These are phyloP conservation scores for Platanista minor DNA, from an alignment of 2,113 vertebrate species.

Conservation along the genomic window DNA sequence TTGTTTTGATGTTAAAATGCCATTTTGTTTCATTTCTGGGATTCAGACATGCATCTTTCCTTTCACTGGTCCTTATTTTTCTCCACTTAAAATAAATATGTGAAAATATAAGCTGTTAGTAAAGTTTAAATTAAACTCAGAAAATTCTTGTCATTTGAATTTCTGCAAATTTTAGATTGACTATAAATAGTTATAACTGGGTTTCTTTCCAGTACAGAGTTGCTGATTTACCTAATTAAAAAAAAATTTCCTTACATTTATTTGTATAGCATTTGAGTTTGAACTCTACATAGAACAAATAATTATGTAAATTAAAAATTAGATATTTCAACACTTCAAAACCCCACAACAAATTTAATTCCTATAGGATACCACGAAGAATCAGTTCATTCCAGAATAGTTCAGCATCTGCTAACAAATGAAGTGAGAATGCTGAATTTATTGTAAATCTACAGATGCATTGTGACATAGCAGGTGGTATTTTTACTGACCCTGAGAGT, in stretches of 20 bases:
- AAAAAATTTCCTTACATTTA: conserved; percentile 45
- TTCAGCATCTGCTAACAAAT: conserved; percentile 76
- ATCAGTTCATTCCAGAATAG: conserved; percentile 74
- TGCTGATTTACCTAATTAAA: conserved; percentile 69
- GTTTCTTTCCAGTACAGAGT: conserved; percentile 21
- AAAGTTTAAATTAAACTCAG: conserved; percentile 66
- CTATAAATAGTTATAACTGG: conserved; percentile 61
- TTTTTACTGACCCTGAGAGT: conserved; percentile 73
- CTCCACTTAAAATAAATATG: conserved; percentile 32
- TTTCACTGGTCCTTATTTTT: neutral
- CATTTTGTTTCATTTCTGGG: neutral
- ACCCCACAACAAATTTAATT: conserved; percentile 74
- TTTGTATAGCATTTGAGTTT: conserved; percentile 68
- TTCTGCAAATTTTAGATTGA: conserved; percentile 57
- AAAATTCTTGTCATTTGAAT: conserved; percentile 66
- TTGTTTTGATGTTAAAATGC: conserved; percentile 9
- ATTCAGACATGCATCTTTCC: neutral
- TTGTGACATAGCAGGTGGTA: conserved; percentile 73
- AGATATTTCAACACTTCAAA: conserved; percentile 70
- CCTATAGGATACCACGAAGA: conserved; percentile 67
- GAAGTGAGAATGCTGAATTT: conserved; percentile 71
- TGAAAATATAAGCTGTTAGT: conserved; percentile 26
- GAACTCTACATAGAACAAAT: conserved; percentile 72
- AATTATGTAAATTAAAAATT: conserved; percentile 78
- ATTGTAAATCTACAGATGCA: conserved; percentile 76